These are phyloP conservation scores for Clupea harengus DNA, from an alignment of 2,113 vertebrate genomes.

Conservation along the genomic window DNA sequence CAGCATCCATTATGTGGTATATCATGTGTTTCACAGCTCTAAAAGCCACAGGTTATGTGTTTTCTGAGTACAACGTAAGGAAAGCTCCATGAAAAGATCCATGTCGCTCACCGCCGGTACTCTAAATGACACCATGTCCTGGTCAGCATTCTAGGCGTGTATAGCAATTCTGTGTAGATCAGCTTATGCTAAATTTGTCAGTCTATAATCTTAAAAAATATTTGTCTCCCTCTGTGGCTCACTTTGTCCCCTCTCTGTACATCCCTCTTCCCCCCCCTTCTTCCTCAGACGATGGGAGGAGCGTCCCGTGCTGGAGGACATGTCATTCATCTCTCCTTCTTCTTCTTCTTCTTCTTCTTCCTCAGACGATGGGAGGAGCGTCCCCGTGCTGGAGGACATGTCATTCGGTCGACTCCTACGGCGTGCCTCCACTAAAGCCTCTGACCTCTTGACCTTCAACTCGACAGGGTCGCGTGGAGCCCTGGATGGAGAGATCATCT, in stretches of 20 bases:
- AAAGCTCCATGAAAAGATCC: too few species aligned
- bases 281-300: conserved; percentile 84
- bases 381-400: conserved; percentile 74
- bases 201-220: neutral
- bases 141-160: neutral
- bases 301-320: conserved; percentile 66
- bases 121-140: neutral
- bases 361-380: conserved; percentile 85
- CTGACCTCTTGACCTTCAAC: conserved; percentile 91
- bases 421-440: conserved; percentile 91
- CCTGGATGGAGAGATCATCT: conserved; percentile 91
- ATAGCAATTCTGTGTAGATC: neutral
- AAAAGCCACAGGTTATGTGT: too few species aligned
- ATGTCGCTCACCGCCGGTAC: neutral
- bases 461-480: conserved; percentile 65
- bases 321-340: conserved; percentile 80
- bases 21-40: neutral
- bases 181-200: neutral
- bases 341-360: neutral
- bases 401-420: conserved; percentile 98
- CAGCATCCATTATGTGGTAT: neutral
- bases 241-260: neutral
- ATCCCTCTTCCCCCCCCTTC: neutral
- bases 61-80: too few species aligned
- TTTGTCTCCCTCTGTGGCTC: neutral